Base-by-base conservation (phyloP, 1,140 invertebrate species). In the Cotesia glomerata region DNA sequence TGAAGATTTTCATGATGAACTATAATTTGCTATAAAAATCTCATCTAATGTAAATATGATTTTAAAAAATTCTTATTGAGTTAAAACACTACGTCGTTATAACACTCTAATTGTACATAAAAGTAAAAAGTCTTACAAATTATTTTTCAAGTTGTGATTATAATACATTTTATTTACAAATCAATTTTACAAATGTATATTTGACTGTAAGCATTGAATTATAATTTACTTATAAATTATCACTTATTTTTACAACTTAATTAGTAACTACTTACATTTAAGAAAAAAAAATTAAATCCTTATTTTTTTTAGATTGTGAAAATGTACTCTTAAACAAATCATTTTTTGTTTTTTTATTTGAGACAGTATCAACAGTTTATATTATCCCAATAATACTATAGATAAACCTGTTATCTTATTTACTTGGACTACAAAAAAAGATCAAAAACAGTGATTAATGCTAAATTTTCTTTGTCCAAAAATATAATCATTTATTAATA, bases 1-100 rank as follows among this genome's bases (percentile, higher is more conserved):
- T 14, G 66, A 77, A 32, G 45, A 73, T 14, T 13, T 26, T 14
- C 83, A 79, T 5, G 84, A 86, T 63, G 85, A 86, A 73, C 69
- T 86, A 56, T 85, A 79, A 76, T 65, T 16, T n/a, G 18, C 26
- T 14, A 54, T 36, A 35, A 26, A 54, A 32, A 32, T 32, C n/a
- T 62, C 1, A 11, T 34, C 51, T 16, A 67, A 52, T 52, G 32
- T 18, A 69, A 62, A 69, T 58, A 34, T 56, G 1, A 9, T 45
- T n/a, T 39, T 16, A 14, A 39, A 5, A 45, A 45, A 45, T 45
- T 14, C 14, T 36, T n/a, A 39, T 26, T 26, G 3, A 26, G 26
- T 26, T 26, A 26, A 26, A 26, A 26, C 26, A n/a, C n/a, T n/a
- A n/a, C n/a, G n/a, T n/a, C n/a, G 26, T 26, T 26, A 26, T 2